phyloP scores from a whole-genome alignment of 2,113 vertebrate species.

The Nothoprocta pentlandii region DNA sequence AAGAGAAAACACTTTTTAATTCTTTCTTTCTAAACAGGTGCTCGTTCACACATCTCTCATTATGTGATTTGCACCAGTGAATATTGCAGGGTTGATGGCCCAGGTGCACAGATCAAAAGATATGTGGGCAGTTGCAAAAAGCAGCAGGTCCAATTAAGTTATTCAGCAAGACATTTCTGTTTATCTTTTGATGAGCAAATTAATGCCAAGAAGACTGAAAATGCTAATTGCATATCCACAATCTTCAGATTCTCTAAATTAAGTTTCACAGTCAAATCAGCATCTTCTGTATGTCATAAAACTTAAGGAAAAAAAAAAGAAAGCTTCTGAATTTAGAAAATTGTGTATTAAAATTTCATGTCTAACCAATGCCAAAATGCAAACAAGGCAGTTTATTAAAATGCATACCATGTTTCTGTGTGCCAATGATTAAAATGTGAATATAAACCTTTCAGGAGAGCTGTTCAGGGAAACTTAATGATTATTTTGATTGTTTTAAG shows the following conservation, averaged over 20 bases:
- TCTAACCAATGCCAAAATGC: background rate
- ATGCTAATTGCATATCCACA: background rate
- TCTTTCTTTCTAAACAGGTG: background rate
- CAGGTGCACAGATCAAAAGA: background rate
- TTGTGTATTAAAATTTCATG: background rate
- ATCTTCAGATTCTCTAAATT: background rate
- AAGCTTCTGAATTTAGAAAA: background rate
- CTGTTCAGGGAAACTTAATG: background rate
- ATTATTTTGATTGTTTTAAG: background rate
- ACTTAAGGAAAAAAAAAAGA: background rate
- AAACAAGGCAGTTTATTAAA: background rate
- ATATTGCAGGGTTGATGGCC: background rate
- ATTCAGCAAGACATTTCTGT: background rate
- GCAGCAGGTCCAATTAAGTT: background rate
- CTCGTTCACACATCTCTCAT: background rate
- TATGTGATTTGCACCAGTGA: background rate
- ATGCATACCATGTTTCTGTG: background rate
- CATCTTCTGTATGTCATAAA: rapidly evolving
- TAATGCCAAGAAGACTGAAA: background rate
- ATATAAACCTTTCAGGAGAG: background rate
- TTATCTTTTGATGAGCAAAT: background rate
- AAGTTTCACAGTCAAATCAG: background rate
- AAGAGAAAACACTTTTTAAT: background rate
- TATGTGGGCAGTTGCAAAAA: background rate
- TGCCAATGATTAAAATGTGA: constrained; percentile 14